Evolutionary conservation across 2,888 invertebrate genomes (phyloP), one percentile per base, ranked within the genome.

Genomic region (Papilio elwesi): DNA sequence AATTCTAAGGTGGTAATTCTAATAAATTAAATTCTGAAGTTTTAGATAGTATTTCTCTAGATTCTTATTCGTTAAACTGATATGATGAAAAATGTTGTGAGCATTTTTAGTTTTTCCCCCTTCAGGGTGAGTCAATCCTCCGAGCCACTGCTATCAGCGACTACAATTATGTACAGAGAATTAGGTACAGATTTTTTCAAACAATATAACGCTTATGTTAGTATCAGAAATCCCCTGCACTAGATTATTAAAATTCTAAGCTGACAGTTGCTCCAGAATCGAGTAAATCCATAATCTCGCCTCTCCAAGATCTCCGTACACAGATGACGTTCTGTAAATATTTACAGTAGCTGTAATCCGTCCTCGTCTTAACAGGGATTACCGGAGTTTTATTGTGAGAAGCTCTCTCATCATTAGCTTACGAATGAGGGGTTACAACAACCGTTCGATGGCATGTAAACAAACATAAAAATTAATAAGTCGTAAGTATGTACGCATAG

Each of bases 331-430:
- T 76, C 70, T 71, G 79, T 89, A 91, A 92, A 92, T 91, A 92
- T 92, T 92, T 92, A 91, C 87, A 78, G 48, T 82, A 77, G 78
- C 80, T 80, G 80, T 82, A 83, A 82, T 80, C 83, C 76, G 77
- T 78, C 79, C 78, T 75, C 77, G 75, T 75, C 80, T 82, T 79
- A 75, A 75, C 67, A 63, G 74, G 81, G 87, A 88, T 88, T 89
- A 89, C 82, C 82, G 79, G 83, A 80, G 81, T 89, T 90, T 90
- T 90, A 91, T 81, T 89, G 88, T 91, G 91, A 85, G 91, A 91
- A 90, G 82, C 83, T 85, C 81, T 79, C 79, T 78, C 79, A 81
- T 80, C 77, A 79, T 77, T 77, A 78, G 75, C 74, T 65, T 71
- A 73, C 71, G 64, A 74, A 76, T 64, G 68, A 71, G 74, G 76